Base-by-base conservation (phyloP, 2,888 invertebrate species). In the Rhaphigaster nebulosa region DNA sequence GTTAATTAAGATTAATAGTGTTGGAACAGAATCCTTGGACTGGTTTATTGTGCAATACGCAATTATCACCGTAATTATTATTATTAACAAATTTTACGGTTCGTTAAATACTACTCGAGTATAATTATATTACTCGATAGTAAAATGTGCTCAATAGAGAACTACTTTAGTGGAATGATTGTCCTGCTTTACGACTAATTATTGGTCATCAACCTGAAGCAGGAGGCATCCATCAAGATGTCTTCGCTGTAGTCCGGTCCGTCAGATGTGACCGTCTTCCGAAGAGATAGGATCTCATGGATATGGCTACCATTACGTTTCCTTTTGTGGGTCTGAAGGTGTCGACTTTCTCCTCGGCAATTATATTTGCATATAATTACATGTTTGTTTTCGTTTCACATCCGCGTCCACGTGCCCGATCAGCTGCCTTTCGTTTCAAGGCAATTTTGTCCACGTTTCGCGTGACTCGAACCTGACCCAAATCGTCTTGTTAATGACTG, bases 361-460 rank as follows among this genome's bases (percentile, higher is more conserved):
- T 76, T 38, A 76, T 1, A 76, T 76, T 76, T 76, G 70, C 70
- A 76, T 76, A 76, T 76, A 76, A 76, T 76, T 76, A 76, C 38
- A 76, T 76, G 70, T 76, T 76, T 76, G 70, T 76, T 76, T 76
- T 34, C 70, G 70, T 76, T 76, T 65, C 65, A 65, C n/a, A n/a
- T n/a, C n/a, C n/a, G n/a, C n/a, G n/a, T n/a, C 70, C 70, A 76
- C 70, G 70, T 38, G 70, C 70, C 38, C 34, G 20, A 34, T 38
- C 70, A 76, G 70, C 70, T 76, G 70, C 70, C 18, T 70, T 76
- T 76, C 34, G 34, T 76, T 76, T 34, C 29, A 34, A 34, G 18
- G 15, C 26, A n/a, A n/a, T 34, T 65, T 38, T 6, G 20, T 18
- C 6, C 34, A 20, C 34, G 20, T 76, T 38, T 76, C 70, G 70